A percentile compares a stretch with the other conserved stretches of the same genome.
These are phyloP conservation scores for Conus canariensis DNA, from an alignment of 2,888 invertebrate genomes.

Conservation along the genomic window DNA sequence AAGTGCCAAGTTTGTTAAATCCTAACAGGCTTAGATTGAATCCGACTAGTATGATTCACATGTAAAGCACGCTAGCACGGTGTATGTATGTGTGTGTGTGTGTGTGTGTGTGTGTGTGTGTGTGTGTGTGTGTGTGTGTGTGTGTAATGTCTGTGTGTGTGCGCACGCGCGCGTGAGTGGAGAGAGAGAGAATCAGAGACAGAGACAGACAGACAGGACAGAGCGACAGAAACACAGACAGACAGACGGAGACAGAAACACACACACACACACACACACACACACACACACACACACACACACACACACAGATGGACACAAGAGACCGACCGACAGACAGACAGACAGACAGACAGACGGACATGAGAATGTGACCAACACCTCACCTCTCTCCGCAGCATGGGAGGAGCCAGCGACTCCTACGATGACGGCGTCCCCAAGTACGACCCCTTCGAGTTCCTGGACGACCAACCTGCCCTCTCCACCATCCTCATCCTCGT, in stretches of 20 bases:
- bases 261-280: slow-evolving; percentile 19
- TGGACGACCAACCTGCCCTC: slow-evolving; percentile 44
- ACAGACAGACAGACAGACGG: neutral
- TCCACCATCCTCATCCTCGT: slow-evolving; percentile 50
- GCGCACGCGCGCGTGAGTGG: too few species aligned
- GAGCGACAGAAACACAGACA: neutral
- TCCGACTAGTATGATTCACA: too few species aligned
- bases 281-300: slow-evolving; percentile 16
- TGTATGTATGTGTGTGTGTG: neutral
- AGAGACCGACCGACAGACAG: neutral
- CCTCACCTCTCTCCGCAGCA: neutral
- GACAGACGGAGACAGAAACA: neutral
- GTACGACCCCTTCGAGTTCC: slow-evolving; percentile 47
- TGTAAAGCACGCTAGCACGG: too few species aligned
- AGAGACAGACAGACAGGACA: neutral
- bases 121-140: neutral
- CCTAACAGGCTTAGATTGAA: too few species aligned
- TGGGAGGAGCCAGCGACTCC: neutral
- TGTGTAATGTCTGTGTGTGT: too few species aligned
- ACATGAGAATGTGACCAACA: neutral
- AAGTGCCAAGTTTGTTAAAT: too few species aligned
- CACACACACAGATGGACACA: neutral
- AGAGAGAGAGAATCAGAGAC: too few species aligned
- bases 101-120: neutral
- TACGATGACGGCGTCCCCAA: too few species aligned